Evolutionary conservation across 2,113 vertebrate genomes (phyloP), one percentile per base, ranked within the genome.

Genomic region (Anthoscopus minutus): DNA sequence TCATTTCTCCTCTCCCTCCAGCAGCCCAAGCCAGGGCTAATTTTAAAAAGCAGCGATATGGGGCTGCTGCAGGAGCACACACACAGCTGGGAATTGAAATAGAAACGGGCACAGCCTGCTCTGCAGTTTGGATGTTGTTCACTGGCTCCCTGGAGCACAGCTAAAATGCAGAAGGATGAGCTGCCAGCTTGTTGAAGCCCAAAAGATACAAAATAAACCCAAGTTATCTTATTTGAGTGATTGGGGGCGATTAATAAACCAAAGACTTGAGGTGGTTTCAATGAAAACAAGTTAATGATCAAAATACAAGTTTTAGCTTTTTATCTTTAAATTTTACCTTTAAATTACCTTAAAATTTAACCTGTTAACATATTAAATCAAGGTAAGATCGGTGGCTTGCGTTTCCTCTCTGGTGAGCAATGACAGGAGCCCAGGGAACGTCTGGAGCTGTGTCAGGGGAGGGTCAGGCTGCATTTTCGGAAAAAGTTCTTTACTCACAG

Each of bases 1-100:
- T 95, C 94, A 1, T 7, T 8, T 67, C 92, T 45, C 64, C 79
- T 82, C 60, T 96, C 35, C 67, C 76, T 14, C 13, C 6, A 6
- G 85, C 94, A 73, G 87, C 69, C 82, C 12, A 42, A 86, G 88
- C 3, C 3, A 71, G 86, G 73, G 88, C 94, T 96, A 95, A 96
- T 95, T 96, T 96, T 96, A 95, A 95, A 92, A 91, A 88, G 91
- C 91, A 91, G 92, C 1, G 86, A 96, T 94, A 95, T 0, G 92
- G 89, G 9, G 77, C 72, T 83, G 92, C 4, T 65, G 83, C 73
- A 61, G 84, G 61, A 48, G 83, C 86, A 78, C 91, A 17, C 21
- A 0, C 15, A 60, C 48, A 33, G 40, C 65, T 31, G 88, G 61
- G 53, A 79, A 71, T 7, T 81, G 89, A 37, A 78, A 50, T 18